These are phyloP conservation scores for Cantharis lateralis DNA, from an alignment of 2,888 invertebrate genomes.

Conservation along the genomic window DNA sequence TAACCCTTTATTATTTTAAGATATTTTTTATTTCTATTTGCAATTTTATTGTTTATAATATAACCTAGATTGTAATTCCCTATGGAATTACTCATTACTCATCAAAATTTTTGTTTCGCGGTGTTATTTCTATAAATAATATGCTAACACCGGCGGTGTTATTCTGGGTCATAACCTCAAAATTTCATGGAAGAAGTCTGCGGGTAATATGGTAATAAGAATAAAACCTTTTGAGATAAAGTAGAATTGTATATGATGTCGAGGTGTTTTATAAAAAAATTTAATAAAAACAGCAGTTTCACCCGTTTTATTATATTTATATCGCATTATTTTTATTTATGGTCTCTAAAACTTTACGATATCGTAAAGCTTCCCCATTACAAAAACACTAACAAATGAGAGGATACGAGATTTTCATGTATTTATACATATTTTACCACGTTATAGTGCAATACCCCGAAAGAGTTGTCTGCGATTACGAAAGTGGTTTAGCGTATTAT, in stretches of 20 bases:
- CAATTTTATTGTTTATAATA: background rate
- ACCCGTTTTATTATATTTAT: background rate
- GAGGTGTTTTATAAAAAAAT: background rate
- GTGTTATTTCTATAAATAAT: too few relatives aligned
- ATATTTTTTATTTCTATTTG: background rate
- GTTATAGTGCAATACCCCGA: background rate
- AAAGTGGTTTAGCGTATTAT: background rate
- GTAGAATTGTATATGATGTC: background rate
- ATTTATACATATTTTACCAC: background rate
- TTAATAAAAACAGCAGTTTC: background rate
- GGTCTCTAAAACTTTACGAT: background rate
- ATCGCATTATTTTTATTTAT: background rate
- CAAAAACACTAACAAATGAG: background rate
- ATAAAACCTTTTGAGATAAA: background rate
- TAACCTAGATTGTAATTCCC: background rate
- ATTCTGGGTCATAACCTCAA: background rate
- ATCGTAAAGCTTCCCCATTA: background rate
- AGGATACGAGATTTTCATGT: background rate
- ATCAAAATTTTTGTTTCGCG: background rate
- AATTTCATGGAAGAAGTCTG: background rate
- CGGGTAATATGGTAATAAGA: background rate
- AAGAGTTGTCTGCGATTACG: background rate
- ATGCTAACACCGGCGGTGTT: too few relatives aligned
- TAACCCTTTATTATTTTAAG: background rate
- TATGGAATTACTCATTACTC: background rate